Conservation (phyloP, 2,113 vertebrate genomes). For the Hiodon alosoides region DNA sequence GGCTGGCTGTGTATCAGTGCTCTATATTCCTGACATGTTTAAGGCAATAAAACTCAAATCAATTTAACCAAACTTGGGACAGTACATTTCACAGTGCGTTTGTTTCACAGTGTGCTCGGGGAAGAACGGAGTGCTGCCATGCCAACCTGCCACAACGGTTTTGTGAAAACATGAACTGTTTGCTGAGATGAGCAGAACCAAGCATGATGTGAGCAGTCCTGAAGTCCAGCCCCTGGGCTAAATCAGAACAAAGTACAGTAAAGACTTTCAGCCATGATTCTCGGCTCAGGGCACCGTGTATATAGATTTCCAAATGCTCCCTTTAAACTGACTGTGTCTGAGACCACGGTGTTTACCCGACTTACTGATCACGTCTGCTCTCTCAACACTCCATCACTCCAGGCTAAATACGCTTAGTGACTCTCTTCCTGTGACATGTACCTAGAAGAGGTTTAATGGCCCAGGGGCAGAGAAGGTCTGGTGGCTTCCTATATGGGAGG, state of each 20-base stretch:
- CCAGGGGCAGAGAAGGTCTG: too few relatives aligned
- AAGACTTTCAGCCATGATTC: neutral
- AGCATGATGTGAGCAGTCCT: neutral
- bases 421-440: neutral
- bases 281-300: neutral
- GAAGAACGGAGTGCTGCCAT: neutral
- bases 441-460: neutral
- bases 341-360: neutral
- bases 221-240: neutral
- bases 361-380: neutral
- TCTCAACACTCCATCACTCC: neutral
- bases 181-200: neutral
- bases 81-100: neutral
- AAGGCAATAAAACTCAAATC: too few relatives aligned
- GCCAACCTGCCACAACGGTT: neutral
- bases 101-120: neutral
- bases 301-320: neutral
- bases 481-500: too few relatives aligned
- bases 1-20: too few relatives aligned
- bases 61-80: slow-evolving; percentile 26
- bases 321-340: neutral
- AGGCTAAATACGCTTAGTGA: neutral
- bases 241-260: neutral
- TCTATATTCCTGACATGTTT: too few relatives aligned
- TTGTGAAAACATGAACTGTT: neutral